These are phyloP conservation scores for Poecilia wingei DNA, from an alignment of 2,797 vertebrate genomes.

Conservation along the genomic window DNA sequence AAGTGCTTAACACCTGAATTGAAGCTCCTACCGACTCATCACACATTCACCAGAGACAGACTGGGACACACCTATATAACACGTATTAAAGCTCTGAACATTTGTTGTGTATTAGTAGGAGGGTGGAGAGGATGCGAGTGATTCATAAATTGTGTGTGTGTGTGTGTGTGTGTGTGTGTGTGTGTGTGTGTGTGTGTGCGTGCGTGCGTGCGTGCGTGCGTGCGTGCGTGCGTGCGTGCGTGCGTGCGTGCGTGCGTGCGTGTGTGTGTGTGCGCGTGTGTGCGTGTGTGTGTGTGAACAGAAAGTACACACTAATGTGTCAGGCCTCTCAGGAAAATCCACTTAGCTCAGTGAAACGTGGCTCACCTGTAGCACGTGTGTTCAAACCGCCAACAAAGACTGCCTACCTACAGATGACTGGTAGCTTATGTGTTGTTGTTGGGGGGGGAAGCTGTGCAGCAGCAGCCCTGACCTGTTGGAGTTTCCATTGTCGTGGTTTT, in stretches of 20 bases:
- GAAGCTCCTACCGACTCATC: conserved; percentile 75
- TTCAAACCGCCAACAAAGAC: not conserved
- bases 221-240: conserved; percentile 6
- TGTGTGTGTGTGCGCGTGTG: not conserved
- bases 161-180: not conserved
- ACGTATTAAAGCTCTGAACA: conserved; percentile 46
- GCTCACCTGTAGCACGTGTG: not conserved
- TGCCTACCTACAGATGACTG: not conserved
- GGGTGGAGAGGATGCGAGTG: conserved; percentile 58
- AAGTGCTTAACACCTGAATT: conserved; percentile 75
- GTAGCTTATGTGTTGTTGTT: not conserved
- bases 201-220: not conserved
- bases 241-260: conserved; percentile 16
- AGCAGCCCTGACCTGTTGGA: not conserved
- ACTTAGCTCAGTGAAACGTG: conserved; percentile 66
- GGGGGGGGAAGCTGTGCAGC: not conserved
- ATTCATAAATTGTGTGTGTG: conserved; percentile 51
- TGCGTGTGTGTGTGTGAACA: conserved; percentile 5
- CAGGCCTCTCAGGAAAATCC: conserved; percentile 61
- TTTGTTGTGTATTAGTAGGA: conserved; percentile 44
- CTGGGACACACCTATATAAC: conserved; percentile 64
- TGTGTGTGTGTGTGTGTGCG: conserved; percentile 5
- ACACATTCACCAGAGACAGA: conserved; percentile 72
- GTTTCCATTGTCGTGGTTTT: not conserved
- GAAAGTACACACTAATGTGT: conserved; percentile 27